phyloP scores from a whole-genome alignment of 2,797 vertebrate genomes.

The Pipistrellus pygmaeus region DNA sequence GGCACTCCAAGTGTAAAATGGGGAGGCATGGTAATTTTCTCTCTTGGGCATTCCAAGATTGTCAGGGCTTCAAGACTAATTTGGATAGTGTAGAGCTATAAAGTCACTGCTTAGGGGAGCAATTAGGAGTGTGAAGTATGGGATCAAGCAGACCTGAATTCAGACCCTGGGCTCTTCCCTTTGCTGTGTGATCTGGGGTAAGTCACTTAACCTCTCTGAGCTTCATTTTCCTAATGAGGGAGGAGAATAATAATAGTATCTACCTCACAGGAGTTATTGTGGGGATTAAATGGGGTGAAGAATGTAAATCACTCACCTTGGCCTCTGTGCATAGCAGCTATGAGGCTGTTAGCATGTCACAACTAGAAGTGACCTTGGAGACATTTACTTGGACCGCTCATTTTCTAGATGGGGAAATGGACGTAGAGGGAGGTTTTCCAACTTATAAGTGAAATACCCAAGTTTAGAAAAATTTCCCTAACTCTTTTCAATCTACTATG shows the following conservation, averaged over 20 bases:
- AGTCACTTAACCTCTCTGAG: constrained; percentile 14
- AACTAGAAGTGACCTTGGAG: neutral
- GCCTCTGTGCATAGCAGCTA: neutral
- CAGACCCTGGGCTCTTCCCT: neutral
- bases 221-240: neutral
- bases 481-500: neutral
- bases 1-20: constrained; percentile 18
- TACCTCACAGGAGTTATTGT: neutral
- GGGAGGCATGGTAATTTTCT: constrained; percentile 38
- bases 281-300: constrained; percentile 32
- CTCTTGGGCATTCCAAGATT: neutral
- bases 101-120: neutral
- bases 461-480: neutral
- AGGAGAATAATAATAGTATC: neutral
- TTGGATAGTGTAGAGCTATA: neutral
- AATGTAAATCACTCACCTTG: neutral
- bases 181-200: constrained; percentile 46
- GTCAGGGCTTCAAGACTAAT: neutral
- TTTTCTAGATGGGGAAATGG: constrained; percentile 27
- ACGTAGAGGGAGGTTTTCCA: neutral
- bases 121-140: neutral
- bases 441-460: constrained; percentile 14
- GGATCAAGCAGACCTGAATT: neutral
- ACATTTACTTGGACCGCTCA: neutral
- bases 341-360: neutral